A percentile compares a stretch with the other conserved stretches of the same genome.
These are phyloP conservation scores for Trichopria drosophilae DNA, from an alignment of 2,888 invertebrate species.

Conservation along the genomic window DNA sequence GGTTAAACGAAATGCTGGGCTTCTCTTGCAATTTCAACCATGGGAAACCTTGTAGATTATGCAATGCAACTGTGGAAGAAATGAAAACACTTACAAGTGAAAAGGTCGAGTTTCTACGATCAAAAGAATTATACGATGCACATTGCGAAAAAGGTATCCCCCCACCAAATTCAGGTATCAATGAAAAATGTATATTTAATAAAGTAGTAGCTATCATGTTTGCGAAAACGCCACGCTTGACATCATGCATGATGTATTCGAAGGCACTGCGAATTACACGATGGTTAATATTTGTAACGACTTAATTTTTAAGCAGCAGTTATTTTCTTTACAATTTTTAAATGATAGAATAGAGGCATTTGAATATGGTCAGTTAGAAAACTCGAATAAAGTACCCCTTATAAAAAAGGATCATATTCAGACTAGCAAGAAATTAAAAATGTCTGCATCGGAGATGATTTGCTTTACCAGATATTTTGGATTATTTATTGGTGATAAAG, in stretches of 20 bases:
- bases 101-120: neutral
- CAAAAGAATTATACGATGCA: neutral
- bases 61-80: neutral
- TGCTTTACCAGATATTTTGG: neutral
- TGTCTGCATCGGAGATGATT: neutral
- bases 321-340: neutral
- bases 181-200: neutral
- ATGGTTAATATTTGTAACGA: neutral
- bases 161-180: neutral
- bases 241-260: neutral
- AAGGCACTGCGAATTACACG: neutral
- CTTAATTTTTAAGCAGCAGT: neutral
- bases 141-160: neutral
- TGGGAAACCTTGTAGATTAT: neutral
- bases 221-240: neutral
- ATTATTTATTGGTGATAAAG: conserved; percentile 12
- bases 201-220: neutral
- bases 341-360: neutral
- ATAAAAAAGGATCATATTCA: neutral
- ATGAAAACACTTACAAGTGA: neutral
- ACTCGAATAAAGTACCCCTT: neutral
- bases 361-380: neutral
- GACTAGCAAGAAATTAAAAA: neutral
- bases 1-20: neutral
- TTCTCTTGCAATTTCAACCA: neutral